phyloP scores from a whole-genome alignment of 2,797 vertebrate genomes.

The Aplochiton taeniatus region DNA sequence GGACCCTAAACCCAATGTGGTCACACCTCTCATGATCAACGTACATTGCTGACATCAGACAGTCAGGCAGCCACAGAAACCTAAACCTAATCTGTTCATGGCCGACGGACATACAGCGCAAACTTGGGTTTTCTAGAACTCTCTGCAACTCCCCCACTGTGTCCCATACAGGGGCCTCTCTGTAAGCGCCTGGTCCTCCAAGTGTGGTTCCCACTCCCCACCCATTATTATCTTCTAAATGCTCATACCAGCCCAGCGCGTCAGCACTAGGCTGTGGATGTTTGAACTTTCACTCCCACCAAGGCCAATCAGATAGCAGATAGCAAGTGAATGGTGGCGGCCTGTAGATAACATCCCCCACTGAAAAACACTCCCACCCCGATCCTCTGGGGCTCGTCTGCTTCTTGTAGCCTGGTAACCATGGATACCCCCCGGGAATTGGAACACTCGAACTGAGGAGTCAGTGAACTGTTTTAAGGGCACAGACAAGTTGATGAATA shows the following conservation, averaged over 20 bases:
- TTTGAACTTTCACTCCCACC: background rate
- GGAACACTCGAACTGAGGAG: constrained; percentile 10
- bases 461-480: background rate
- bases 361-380: background rate
- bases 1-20: too few species aligned
- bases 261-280: background rate
- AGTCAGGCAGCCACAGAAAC: too few species aligned
- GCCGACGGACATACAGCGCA: too few species aligned
- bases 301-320: background rate
- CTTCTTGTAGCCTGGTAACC: constrained; percentile 26
- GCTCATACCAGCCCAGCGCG: background rate
- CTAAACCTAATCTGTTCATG: too few species aligned
- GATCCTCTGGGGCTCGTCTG: background rate
- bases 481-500: too few species aligned
- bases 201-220: background rate
- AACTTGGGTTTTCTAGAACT: too few species aligned
- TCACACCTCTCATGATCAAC: too few species aligned
- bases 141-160: background rate
- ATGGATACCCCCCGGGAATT: constrained; percentile 25
- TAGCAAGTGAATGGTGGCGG: background rate
- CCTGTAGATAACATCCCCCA: background rate
- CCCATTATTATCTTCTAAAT: background rate
- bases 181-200: background rate
- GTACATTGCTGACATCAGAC: too few species aligned
- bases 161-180: background rate